These are phyloP conservation scores for Beroe ovata DNA, from an alignment of 37 sponge, comb jelly and placozoan genomes.

Conservation along the genomic window DNA sequence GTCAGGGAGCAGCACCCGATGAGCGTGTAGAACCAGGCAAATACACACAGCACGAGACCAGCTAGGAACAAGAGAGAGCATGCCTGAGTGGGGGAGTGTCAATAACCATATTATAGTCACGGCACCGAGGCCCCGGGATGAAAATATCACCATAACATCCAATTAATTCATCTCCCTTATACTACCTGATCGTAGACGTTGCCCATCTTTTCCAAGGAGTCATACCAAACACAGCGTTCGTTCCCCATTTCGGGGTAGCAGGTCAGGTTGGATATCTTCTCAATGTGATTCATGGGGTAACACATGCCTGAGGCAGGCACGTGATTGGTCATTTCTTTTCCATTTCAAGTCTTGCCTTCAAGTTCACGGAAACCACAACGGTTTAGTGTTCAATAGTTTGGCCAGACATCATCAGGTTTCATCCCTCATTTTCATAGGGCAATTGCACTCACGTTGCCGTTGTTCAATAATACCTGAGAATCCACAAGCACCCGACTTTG, in stretches of 20 bases:
- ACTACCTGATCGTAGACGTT: neutral
- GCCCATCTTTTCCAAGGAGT: neutral
- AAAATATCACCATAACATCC: neutral
- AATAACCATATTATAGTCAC: neutral
- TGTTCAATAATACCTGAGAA: slow-evolving; percentile 13
- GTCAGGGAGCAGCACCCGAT: slow-evolving; percentile 43
- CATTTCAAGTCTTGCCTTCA: too few species aligned
- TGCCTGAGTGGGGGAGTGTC: neutral
- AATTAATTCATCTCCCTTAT: neutral
- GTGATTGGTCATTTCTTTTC: too few species aligned
- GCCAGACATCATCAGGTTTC: too few species aligned
- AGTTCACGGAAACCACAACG: too few species aligned
- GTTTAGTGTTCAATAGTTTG: too few species aligned
- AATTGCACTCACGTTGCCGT: too few species aligned
- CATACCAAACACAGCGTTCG: slow-evolving; percentile 10
- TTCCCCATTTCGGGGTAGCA: slow-evolving; percentile 17
- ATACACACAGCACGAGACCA: slow-evolving; percentile 45
- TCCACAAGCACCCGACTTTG: neutral
- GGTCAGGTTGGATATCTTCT: neutral
- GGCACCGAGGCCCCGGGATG: neutral
- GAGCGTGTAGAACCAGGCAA: slow-evolving; percentile 32
- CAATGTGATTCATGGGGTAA: slow-evolving; percentile 22
- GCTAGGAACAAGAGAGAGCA: slow-evolving; percentile 17
- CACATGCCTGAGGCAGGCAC: slow-evolving; percentile 58
- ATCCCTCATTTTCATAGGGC: too few species aligned